Evolutionary conservation across 1,140 invertebrate species (phyloP), one percentile per base, ranked within the genome.

Genomic region (Drosophila bipectinata): DNA sequence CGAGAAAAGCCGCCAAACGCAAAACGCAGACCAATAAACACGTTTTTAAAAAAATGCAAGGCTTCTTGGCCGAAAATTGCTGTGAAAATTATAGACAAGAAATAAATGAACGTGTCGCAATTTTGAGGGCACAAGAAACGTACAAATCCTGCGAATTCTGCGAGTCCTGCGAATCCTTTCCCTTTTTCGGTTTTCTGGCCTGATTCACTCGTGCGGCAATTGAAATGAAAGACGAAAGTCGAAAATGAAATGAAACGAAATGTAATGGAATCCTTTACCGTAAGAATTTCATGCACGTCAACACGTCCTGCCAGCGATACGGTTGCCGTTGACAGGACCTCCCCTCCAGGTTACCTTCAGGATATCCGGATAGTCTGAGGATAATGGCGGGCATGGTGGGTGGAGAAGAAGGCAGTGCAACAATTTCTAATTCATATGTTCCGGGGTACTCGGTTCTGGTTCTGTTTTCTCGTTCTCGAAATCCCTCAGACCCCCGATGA

Each of bases 371-470:
- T 30, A 59, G 55, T 26, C 24, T 21, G 26, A 15, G 21, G 21
- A 21, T 21, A 21, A 21, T 21, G 21, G 21, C 3, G 21, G 21
- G 21, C 21, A 21, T 21, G 3, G 3, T 18, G 41, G 41, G 14
- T 15, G 14, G 12, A 14, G 21, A 24, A 32, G 53, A 44, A 47
- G 64, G 44, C 74, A 78, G 51, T 78, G 78, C 71, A 85, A 72
- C 82, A 88, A 88, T 82, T 88, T 88, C 82, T 87, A 88, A 87
- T 87, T 87, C 82, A 87, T 87, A 87, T 87, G 83, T 87, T 87
- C 68, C 62, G 68, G 58, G 34, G 41, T 10, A 12, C 34, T 37
- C 34, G 34, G 34, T 10, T 37, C 34, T 12, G 8, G 32, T 32
- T 28, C 26, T 32, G 18, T 10, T 12, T 12, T 7, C 45, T n/a